These are phyloP conservation scores for Lathamus discolor DNA, from an alignment of 2,113 vertebrate genomes.

Conservation along the genomic window DNA sequence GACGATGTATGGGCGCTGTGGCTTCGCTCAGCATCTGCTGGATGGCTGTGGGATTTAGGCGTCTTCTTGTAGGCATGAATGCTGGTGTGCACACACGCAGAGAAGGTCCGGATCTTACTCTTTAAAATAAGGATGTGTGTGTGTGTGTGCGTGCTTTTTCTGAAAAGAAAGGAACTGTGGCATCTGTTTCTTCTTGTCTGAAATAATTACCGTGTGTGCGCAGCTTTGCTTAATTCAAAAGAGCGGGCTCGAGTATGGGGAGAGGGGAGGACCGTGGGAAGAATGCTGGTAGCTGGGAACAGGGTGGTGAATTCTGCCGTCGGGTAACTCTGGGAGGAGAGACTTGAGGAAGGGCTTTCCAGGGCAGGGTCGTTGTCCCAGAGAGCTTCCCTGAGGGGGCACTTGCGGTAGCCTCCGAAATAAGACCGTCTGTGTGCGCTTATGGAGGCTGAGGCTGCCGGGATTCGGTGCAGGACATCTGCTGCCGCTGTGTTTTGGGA, in stretches of 20 bases:
- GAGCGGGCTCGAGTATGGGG: background rate
- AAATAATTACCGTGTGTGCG: background rate
- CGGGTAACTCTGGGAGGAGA: background rate
- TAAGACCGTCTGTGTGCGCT: background rate
- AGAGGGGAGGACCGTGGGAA: background rate
- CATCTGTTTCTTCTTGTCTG: slow-evolving; percentile 33
- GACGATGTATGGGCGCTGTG: background rate
- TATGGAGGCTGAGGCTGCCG: background rate
- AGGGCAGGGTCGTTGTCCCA: background rate
- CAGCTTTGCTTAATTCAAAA: background rate
- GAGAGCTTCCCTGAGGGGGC: background rate
- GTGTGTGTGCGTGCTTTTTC: background rate
- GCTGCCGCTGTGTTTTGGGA: background rate
- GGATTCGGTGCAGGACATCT: background rate
- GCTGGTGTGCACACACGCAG: background rate
- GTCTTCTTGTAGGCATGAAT: accelerated
- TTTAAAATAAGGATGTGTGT: background rate
- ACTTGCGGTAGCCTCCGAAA: background rate
- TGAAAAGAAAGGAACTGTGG: background rate
- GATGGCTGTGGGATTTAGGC: background rate
- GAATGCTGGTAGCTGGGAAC: background rate
- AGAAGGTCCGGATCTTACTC: background rate
- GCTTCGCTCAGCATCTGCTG: background rate
- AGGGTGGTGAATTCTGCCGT: background rate
- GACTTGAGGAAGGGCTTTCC: background rate